Conservation (phyloP, 1,140 invertebrate species). For the Diachasma alloeum region DNA sequence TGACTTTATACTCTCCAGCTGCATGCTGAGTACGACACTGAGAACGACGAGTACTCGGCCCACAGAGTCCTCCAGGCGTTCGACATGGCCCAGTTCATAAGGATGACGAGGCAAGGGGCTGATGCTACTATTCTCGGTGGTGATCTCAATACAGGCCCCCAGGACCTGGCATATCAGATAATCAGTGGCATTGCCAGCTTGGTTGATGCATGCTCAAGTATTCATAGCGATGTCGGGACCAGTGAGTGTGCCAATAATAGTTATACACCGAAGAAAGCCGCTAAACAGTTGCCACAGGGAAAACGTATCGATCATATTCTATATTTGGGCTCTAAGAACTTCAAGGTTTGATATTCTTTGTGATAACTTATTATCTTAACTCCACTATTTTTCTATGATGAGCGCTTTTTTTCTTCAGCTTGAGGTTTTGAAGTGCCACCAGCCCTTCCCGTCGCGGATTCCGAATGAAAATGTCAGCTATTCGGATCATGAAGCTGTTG, state of each 20-base stretch:
- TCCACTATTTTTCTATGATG: constrained; percentile 13
- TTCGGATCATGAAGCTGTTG: constrained; percentile 93
- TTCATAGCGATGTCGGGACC: constrained; percentile 68
- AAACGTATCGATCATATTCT: constrained; percentile 93
- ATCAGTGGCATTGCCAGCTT: constrained; percentile 67
- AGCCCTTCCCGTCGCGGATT: constrained; percentile 78
- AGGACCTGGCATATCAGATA: constrained; percentile 82
- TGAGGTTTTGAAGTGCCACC: constrained; percentile 70
- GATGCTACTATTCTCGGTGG: constrained; percentile 89
- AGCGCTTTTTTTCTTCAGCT: constrained; percentile 61
- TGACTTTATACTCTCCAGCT: constrained; percentile 69
- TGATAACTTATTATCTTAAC: no score
- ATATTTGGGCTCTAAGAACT: constrained; percentile 69
- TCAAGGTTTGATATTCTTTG: constrained; percentile 55
- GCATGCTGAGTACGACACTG: constrained; percentile 92
- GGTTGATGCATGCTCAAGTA: constrained; percentile 53
- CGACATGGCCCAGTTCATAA: constrained; percentile 93
- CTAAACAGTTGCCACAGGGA: constrained; percentile 73
- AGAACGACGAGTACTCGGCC: constrained; percentile 87
- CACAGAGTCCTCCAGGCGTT: constrained; percentile 92
- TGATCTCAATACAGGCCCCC: constrained; percentile 91
- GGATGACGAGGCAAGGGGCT: constrained; percentile 78
- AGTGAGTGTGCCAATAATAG: constrained; percentile 84
- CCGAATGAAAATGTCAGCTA: constrained; percentile 79
- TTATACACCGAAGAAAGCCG: constrained; percentile 72